phyloP scores from a whole-genome alignment of 2,797 vertebrate genomes.

The Chrysocyon brachyurus region DNA sequence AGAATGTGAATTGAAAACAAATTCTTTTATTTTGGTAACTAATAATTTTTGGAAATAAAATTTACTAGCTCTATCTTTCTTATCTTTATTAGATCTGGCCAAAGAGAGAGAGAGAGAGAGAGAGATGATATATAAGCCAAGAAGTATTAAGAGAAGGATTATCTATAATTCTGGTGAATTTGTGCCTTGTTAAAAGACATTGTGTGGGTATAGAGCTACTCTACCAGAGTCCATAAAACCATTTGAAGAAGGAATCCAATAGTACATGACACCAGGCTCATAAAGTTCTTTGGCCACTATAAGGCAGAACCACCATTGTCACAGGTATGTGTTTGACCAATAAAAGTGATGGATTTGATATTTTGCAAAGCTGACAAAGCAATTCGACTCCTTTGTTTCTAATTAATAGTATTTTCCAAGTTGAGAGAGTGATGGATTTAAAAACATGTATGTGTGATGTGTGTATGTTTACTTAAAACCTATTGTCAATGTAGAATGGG shows the following conservation, averaged over 20 bases:
- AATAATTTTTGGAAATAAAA: slow-evolving; percentile 1
- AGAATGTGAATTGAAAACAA: not conserved
- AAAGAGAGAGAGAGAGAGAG: not conserved
- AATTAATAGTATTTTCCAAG: not conserved
- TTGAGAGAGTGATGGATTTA: not conserved
- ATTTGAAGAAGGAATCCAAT: not conserved
- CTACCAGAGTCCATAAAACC: not conserved
- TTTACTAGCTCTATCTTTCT: not conserved
- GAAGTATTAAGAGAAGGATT: not conserved
- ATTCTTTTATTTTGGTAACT: not conserved
- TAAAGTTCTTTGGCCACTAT: not conserved
- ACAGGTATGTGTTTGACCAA: not conserved
- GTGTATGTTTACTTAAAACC: not conserved
- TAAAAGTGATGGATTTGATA: slow-evolving; percentile 7
- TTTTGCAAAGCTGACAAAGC: not conserved
- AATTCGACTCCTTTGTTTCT: not conserved
- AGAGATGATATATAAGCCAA: not conserved
- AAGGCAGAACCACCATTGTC: not conserved
- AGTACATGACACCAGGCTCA: not conserved
- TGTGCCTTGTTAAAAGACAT: not conserved
- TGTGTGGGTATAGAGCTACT: not conserved
- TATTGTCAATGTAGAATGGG: not conserved
- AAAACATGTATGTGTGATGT: not conserved
- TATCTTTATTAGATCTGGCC: not conserved
- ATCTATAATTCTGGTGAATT: not conserved